These are phyloP conservation scores for Theodoxus fluviatilis DNA, from an alignment of 2,888 invertebrate genomes.

Conservation along the genomic window DNA sequence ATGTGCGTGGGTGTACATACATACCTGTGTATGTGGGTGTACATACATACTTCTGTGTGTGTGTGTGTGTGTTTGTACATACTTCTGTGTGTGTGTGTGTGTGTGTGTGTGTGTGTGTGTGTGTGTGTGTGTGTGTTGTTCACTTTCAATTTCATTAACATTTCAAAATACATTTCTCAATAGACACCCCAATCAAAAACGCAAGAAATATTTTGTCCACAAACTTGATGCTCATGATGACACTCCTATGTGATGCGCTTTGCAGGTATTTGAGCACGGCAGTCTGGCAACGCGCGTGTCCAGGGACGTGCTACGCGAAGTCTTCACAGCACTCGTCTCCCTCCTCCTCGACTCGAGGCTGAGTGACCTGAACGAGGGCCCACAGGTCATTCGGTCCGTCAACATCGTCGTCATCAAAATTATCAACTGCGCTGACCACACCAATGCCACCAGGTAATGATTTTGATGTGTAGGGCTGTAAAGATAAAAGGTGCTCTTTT, in stretches of 20 bases:
- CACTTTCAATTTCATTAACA: background rate
- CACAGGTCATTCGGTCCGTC: constrained; percentile 76
- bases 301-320: constrained; percentile 74
- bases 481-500: too few species aligned
- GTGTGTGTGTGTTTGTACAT: too few species aligned
- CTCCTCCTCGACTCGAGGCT: constrained; percentile 77
- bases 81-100: too few species aligned
- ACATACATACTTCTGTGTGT: too few species aligned
- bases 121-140: too few species aligned
- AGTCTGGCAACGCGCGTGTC: constrained; percentile 75
- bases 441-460: constrained; percentile 73
- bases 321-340: constrained; percentile 74
- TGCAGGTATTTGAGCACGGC: constrained; percentile 72
- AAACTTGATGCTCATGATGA: too few species aligned
- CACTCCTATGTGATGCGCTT: too few species aligned
- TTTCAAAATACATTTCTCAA: background rate
- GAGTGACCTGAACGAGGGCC: constrained; percentile 72
- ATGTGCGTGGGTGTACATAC: too few species aligned
- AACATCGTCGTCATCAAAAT: constrained; percentile 80
- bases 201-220: background rate
- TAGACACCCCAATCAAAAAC: too few species aligned
- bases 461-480: too few species aligned
- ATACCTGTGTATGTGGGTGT: too few species aligned
- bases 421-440: constrained; percentile 76
- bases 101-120: too few species aligned